These are phyloP conservation scores for Campoplex nolae DNA, from an alignment of 2,888 invertebrate genomes.

Conservation along the genomic window DNA sequence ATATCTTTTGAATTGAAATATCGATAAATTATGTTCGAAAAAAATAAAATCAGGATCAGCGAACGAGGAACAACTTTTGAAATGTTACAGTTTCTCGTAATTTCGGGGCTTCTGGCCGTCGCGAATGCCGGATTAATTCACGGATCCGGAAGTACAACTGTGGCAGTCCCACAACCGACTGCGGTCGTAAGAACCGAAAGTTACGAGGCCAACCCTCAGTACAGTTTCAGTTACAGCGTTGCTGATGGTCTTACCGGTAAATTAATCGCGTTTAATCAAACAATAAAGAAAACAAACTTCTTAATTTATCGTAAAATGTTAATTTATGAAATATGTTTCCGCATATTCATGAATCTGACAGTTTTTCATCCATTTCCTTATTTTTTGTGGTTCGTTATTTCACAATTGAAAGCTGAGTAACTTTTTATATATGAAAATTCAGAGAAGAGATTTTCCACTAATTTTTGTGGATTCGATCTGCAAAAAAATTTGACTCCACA, in stretches of 20 bases:
- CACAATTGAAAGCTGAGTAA: not conserved
- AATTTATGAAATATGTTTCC: too few relatives aligned
- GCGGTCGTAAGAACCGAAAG: conserved; percentile 74
- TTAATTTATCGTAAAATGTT: not conserved
- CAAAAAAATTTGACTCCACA: not conserved
- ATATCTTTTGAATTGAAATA: not conserved
- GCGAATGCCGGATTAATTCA: conserved; percentile 76
- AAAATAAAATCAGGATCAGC: too few relatives aligned
- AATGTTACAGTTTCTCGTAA: conserved; percentile 72
- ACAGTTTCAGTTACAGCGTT: conserved; percentile 82
- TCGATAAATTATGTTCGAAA: not conserved
- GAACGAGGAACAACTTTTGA: not conserved
- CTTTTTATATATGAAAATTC: not conserved
- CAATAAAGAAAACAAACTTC: not conserved
- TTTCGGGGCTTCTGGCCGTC: conserved; percentile 75
- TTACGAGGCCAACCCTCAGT: conserved; percentile 80
- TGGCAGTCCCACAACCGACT: conserved; percentile 77
- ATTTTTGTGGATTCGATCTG: not conserved
- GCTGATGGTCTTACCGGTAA: conserved; percentile 81
- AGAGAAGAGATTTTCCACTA: not conserved
- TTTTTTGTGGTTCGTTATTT: not conserved
- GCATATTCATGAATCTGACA: not conserved
- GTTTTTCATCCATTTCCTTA: not conserved
- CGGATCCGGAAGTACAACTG: conserved; percentile 74
- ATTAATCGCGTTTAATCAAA: conserved; percentile 24